Conservation (phyloP, 2,113 vertebrate species). For the Chaenogobius annularis region DNA sequence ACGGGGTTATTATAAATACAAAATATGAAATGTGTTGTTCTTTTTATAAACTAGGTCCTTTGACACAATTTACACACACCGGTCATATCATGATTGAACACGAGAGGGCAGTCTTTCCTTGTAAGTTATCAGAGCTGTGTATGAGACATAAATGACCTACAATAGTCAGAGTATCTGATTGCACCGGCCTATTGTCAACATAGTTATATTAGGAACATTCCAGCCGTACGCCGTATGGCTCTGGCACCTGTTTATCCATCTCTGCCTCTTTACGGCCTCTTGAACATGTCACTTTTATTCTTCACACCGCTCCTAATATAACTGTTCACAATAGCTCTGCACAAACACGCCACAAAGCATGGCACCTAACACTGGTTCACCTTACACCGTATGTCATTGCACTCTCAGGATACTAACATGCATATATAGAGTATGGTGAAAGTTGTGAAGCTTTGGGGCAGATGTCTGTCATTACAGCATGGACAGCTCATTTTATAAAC, state of each 20-base stretch:
- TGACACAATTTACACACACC: too few relatives aligned
- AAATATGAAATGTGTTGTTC: too few relatives aligned
- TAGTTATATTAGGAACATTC: slow-evolving; percentile 39
- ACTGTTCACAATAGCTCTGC: slow-evolving; percentile 36
- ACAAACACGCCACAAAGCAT: neutral
- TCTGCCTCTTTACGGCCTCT: slow-evolving; percentile 39
- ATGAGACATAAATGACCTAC: neutral
- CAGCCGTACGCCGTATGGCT: slow-evolving; percentile 11
- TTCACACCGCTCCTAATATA: slow-evolving; percentile 42
- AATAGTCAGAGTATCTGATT: slow-evolving; percentile 19
- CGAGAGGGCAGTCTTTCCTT: slow-evolving; percentile 18
- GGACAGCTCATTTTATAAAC: neutral
- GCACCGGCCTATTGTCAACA: slow-evolving; percentile 23
- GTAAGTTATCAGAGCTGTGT: neutral
- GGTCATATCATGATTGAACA: neutral
- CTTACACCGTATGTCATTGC: neutral
- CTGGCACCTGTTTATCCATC: slow-evolving; percentile 39
- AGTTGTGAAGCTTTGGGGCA: neutral
- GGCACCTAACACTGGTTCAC: neutral
- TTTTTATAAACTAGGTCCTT: too few relatives aligned
- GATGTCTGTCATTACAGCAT: neutral
- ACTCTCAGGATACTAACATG: neutral
- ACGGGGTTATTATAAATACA: too few relatives aligned
- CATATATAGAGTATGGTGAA: too few relatives aligned
- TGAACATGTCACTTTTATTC: slow-evolving; percentile 38